A percentile compares a stretch with the other conserved stretches of the same genome.
Evolutionary conservation across 2,888 invertebrate genomes (phyloP).

Genomic region (Ophion obscuratus): DNA sequence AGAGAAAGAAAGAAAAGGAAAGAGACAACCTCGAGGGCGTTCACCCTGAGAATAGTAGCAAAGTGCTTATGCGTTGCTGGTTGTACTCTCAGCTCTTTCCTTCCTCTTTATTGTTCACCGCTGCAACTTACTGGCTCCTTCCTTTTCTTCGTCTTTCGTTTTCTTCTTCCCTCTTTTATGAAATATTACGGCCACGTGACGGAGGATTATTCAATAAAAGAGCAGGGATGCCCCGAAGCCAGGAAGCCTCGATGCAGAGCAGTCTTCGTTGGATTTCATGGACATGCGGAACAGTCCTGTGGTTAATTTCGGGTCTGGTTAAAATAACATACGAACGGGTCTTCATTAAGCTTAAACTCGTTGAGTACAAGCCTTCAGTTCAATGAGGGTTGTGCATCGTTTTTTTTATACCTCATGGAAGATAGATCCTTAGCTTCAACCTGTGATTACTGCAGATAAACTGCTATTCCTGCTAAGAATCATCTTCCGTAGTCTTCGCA

Average conservation of each 20-base stretch:
- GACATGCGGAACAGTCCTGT: not conserved
- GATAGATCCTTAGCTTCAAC: not conserved
- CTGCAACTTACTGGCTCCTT: not conserved
- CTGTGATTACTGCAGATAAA: not conserved
- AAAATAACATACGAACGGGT: not conserved
- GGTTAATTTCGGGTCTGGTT: not conserved
- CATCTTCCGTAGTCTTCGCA: not conserved
- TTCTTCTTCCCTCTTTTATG: conserved; percentile 45
- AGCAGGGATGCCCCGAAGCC: not conserved
- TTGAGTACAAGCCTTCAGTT: not conserved
- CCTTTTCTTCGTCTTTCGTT: conserved; percentile 46
- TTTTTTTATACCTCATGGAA: too few relatives aligned
- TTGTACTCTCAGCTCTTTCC: conserved; percentile 34
- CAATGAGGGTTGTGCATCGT: not conserved
- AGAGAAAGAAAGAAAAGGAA: not conserved
- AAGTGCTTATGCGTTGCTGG: conserved; percentile 55
- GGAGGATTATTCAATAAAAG: not conserved
- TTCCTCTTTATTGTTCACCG: conserved; percentile 50
- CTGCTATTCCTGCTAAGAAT: not conserved
- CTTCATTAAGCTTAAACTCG: not conserved
- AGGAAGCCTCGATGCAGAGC: not conserved
- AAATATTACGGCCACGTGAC: not conserved
- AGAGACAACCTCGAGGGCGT: conserved; percentile 42
- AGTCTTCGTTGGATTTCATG: not conserved
- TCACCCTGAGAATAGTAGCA: conserved; percentile 51